Evolutionary conservation across 2,797 vertebrate genomes (phyloP).

Genomic region (Meriones psammophilus): DNA sequence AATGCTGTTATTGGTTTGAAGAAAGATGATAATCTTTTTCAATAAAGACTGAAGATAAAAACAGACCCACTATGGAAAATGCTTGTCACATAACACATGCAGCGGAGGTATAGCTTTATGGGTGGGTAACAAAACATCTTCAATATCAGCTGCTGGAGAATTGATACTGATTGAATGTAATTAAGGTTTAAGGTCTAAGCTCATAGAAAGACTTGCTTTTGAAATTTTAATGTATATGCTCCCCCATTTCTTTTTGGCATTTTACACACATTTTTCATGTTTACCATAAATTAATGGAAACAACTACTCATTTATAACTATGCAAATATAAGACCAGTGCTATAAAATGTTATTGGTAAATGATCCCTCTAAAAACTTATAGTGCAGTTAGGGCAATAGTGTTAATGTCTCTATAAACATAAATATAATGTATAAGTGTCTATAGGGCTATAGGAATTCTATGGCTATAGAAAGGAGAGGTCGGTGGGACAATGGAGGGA

Average conservation of each 20-base stretch:
- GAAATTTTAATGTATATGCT: neutral
- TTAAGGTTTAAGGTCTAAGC: neutral
- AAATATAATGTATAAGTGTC: neutral
- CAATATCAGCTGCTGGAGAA: neutral
- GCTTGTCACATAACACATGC: neutral
- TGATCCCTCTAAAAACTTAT: neutral
- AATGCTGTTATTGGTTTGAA: neutral
- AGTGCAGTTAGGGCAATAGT: neutral
- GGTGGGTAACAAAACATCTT: neutral
- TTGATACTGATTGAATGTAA: neutral
- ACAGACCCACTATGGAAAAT: neutral
- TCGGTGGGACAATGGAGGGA: neutral
- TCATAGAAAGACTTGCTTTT: neutral
- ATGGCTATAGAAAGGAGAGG: neutral
- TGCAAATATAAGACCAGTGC: neutral
- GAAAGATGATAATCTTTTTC: neutral
- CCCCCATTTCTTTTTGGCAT: neutral
- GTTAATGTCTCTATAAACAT: neutral
- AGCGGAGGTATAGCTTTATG: neutral
- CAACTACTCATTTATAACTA: constrained; percentile 14
- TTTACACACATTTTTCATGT: constrained; percentile 19
- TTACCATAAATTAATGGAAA: constrained; percentile 30
- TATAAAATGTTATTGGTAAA: constrained; percentile 8
- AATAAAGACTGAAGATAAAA: neutral
- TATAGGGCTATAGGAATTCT: neutral